A percentile compares a stretch with the other conserved stretches of the same genome.
Evolutionary conservation across 2,113 vertebrate genomes (phyloP).

Genomic region (Pipra filicauda): DNA sequence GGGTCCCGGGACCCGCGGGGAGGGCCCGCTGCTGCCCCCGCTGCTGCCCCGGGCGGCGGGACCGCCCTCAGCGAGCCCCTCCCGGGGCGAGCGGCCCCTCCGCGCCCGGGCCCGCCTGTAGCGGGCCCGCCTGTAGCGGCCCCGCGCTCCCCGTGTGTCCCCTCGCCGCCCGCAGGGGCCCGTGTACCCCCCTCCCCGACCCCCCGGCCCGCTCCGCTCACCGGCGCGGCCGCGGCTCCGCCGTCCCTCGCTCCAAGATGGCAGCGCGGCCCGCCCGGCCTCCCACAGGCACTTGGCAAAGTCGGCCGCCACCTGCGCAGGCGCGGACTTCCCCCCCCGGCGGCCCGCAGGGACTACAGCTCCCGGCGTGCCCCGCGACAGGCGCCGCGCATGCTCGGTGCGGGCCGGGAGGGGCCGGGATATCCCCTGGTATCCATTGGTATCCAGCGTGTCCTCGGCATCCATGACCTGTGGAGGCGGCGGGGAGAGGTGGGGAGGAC

Average conservation of each 20-base stretch:
- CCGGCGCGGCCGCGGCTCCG: not conserved
- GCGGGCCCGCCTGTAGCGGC: not conserved
- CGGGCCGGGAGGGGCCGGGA: rapidly evolving
- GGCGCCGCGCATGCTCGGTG: rapidly evolving
- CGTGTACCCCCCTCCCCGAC: too few relatives aligned
- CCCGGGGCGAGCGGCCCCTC: not conserved
- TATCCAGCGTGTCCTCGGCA: not conserved
- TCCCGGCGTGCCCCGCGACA: not conserved
- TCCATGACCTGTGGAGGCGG: rapidly evolving
- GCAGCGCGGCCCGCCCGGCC: not conserved
- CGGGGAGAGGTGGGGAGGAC: rapidly evolving
- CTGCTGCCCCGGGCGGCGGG: not conserved
- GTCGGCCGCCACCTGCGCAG: not conserved
- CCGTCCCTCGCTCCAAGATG: not conserved
- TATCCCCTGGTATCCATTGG: too few relatives aligned
- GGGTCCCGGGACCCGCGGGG: not conserved
- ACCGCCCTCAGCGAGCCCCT: not conserved
- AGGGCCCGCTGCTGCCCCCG: not conserved
- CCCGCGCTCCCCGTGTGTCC: not conserved
- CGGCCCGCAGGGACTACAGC: not conserved
- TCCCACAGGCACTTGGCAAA: not conserved
- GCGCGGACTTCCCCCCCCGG: not conserved
- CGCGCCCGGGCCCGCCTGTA: not conserved
- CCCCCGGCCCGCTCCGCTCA: not conserved
- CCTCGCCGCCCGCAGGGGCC: not conserved